Base-by-base conservation (phyloP, 1,140 invertebrate genomes). In the Drosophila littoralis region DNA sequence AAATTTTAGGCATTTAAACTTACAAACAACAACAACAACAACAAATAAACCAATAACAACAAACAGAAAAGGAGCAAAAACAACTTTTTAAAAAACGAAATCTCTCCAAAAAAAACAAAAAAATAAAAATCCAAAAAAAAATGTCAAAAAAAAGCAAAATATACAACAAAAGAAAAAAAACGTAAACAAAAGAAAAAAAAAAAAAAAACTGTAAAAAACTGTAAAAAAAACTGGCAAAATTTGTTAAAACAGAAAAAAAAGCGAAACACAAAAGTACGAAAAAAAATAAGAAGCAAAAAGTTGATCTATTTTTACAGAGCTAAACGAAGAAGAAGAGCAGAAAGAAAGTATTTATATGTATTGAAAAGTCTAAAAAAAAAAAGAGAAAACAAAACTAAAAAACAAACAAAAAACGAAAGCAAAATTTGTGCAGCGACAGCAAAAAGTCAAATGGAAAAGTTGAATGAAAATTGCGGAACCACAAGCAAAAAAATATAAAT, bases 271-370 rank as follows among this genome's bases (percentile, higher is more conserved):
- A 64, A 81, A 38, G 52, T 65, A 67, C 76, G 73, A 83, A 59
- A 77, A 51, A 57, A 84, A 59, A 54, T 61, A 51, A 48, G 79
- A 59, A 58, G 66, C 72, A 76, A 75, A 79, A 79, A 71, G 70
- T 83, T 86, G 76, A 88, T 88, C 84, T 88, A 88, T 88, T 88
- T 88, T 88, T 88, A 88, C 84, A 88, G 77, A 89, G 79, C 46
- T 70, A 68, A 76, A 66, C 17, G 12, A 40, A 58, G 32, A 35
- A 45, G 33, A 46, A 40, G 33, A 57, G 60, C 61, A 67, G 65
- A 70, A 84, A 79, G 43, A 85, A 79, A 89, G 80, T 89, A 89
- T 90, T 89, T 88, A 88, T 83, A 83, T 86, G 83, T 86, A 86
- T 88, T 85, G 61, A 85, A 84, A 71, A 63, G 42, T 70, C 59